Evolutionary conservation across 2,888 invertebrate species (phyloP).

Genomic region (Listrodromus nycthemerus): DNA sequence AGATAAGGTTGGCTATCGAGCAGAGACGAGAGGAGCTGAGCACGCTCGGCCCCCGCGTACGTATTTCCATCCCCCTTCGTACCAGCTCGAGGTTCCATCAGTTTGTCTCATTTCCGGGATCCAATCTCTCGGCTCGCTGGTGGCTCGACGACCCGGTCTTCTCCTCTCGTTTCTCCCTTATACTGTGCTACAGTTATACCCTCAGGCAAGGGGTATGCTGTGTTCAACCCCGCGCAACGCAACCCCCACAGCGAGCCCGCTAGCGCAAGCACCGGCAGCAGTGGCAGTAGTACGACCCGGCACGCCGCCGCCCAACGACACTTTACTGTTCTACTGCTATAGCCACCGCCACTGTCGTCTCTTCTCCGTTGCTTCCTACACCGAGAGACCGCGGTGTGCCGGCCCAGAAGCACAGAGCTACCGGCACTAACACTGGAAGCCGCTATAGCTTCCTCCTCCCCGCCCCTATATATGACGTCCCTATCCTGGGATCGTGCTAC

Average conservation of each 20-base stretch:
- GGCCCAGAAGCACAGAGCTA: constrained; percentile 44
- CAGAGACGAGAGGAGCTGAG: constrained; percentile 66
- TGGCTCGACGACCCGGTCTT: constrained; percentile 72
- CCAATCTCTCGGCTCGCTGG: constrained; percentile 80
- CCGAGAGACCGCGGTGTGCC: constrained; percentile 31
- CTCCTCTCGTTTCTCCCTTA: constrained; percentile 63
- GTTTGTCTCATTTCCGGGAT: constrained; percentile 83
- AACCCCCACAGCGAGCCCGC: constrained; percentile 51
- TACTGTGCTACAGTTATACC: constrained; percentile 49
- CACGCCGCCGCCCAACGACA: constrained; percentile 65
- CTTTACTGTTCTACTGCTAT: constrained; percentile 66
- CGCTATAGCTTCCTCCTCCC: constrained; percentile 16
- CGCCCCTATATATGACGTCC: constrained; percentile 19
- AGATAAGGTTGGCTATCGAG: constrained; percentile 80
- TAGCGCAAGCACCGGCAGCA: constrained; percentile 46
- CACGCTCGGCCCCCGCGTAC: constrained; percentile 57
- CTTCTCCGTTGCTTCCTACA: constrained; percentile 44
- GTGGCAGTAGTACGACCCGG: constrained; percentile 49
- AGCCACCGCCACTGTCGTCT: constrained; percentile 36
- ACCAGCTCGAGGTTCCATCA: constrained; percentile 77
- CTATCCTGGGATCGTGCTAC: constrained; percentile 6
- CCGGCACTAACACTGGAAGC: constrained; percentile 21
- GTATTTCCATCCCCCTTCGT: constrained; percentile 76
- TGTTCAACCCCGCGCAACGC: constrained; percentile 43
- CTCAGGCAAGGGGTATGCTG: not conserved